Evolutionary conservation across 2,113 vertebrate genomes (phyloP).

Genomic region (Corythornis cristatus): DNA sequence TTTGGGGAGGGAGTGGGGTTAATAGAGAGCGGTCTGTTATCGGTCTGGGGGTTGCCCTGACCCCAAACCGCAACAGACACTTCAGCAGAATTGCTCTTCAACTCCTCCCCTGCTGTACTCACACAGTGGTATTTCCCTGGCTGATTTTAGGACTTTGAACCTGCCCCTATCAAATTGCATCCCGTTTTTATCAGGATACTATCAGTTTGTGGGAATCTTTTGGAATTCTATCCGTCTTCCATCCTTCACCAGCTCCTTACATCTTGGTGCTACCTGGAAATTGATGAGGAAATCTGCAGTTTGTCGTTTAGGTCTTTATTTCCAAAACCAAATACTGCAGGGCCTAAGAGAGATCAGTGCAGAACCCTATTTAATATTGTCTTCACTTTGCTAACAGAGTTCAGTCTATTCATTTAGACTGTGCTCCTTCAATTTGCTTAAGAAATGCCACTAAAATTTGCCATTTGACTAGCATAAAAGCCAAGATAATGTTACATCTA

Average conservation of each 20-base stretch:
- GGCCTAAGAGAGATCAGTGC: background rate
- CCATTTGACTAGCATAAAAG: background rate
- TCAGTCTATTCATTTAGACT: slow-evolving; percentile 10
- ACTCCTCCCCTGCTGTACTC: background rate
- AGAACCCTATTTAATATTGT: background rate
- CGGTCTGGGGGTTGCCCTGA: too few relatives aligned
- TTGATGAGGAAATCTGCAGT: background rate
- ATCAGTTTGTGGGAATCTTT: background rate
- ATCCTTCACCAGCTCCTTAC: background rate
- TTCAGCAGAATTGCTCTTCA: background rate
- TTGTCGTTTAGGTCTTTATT: slow-evolving; percentile 4
- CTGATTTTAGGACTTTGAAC: background rate
- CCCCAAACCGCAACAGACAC: background rate
- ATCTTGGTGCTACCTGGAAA: background rate
- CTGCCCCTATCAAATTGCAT: background rate
- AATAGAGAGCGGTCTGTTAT: too few relatives aligned
- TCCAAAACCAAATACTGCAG: background rate
- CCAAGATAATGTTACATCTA: background rate
- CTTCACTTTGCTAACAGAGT: background rate
- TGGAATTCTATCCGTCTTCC: background rate
- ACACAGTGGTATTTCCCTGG: background rate
- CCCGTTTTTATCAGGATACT: background rate
- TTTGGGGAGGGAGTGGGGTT: too few relatives aligned
- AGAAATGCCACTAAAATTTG: slow-evolving; percentile 17
- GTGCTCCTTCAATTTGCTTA: background rate